Evolutionary conservation across 2,888 invertebrate species (phyloP), one percentile per base, ranked within the genome.

Genomic region (Brachyptera risi): DNA sequence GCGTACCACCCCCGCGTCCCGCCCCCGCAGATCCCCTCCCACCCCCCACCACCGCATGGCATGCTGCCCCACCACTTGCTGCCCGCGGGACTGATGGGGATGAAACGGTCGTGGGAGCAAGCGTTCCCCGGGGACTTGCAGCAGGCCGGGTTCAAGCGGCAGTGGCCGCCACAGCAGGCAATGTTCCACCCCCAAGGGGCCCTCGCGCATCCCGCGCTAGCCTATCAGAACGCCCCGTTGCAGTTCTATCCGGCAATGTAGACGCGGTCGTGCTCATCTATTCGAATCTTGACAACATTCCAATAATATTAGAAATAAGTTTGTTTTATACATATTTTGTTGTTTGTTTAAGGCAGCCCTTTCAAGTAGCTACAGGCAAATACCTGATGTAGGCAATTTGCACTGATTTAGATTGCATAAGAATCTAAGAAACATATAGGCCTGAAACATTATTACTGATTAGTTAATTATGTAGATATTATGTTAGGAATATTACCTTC

Each of bases 101-200:
- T 85, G 64, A 89, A 89, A 72, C 78, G 89, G 1, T 81, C 81
- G 0, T 89, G 88, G 76, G 88, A 88, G 42, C 83, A 83, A 69
- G 88, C 88, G 1, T 89, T 89, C 69, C 79, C 84, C 1, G 79
- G 79, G 11, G 78, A 75, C 17, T 13, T 62, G 44, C 56, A 60
- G 54, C 37, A 49, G 49, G 35, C 64, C 56, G 60, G 63, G 38
- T 19, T 44, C 57, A 69, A 69, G 58, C 58, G 68, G 27, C 66
- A 61, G 27, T 68, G 50, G 67, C 66, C 26, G 62, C 65, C 35
- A 67, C 71, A 9, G 67, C 73, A 21, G 11, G 65, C 74, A 2
- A 31, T 60, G 21, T 75, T 74, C 73, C 74, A 74, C 57, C 67
- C 71, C 0, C 71, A 71, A 13, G 66, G 70, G 19, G 31, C 65